Base-by-base conservation (phyloP, 2,888 invertebrate species). In the Pharmacophagus antenor region DNA sequence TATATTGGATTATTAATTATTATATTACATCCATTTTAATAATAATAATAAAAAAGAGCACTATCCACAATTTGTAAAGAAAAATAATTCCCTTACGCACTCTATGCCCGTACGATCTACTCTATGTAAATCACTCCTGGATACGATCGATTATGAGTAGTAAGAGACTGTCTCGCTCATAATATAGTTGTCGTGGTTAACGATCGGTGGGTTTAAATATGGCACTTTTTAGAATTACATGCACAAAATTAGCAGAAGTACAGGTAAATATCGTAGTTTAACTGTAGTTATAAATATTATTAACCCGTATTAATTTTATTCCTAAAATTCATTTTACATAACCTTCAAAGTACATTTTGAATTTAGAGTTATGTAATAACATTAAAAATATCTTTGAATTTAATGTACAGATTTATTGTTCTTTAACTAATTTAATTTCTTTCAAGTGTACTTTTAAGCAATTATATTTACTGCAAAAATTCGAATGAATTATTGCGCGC, bases 181-280 rank as follows among this genome's bases (percentile, higher is more conserved):
- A 64, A 69, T 71, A 71, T 70, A 73, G 76, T 76, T 73, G 71
- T 74, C 79, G 71, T 78, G 77, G 77, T 65, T 66, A 64, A 69
- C 78, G 77, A 77, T 82, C 78, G 80, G 82, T 74, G 81, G 80
- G 80, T 67, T 77, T 73, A 80, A 81, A 82, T 84, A 94, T 94
- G 94, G 92, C 94, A 82, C 84, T 94, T 77, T 93, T 92, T 86
- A 93, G 94, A 85, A 92, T 94, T 81, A 91, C 93, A 70, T 88
- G 93, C 70, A 86, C 91, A 67, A 93, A 89, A 90, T 80, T 94
- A 75, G 82, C 88, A 69, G 94, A 94, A 80, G 86, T 92, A 78
- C 93, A 94, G 92, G 93, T 93, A 82, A 82, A 68, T 73, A 62
- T 31, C 42, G 53, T 56, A 56, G 55, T 23, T 57, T 27, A 21